Base-by-base conservation (phyloP, 2,797 vertebrate genomes). In the Gallinago stenura region DNA sequence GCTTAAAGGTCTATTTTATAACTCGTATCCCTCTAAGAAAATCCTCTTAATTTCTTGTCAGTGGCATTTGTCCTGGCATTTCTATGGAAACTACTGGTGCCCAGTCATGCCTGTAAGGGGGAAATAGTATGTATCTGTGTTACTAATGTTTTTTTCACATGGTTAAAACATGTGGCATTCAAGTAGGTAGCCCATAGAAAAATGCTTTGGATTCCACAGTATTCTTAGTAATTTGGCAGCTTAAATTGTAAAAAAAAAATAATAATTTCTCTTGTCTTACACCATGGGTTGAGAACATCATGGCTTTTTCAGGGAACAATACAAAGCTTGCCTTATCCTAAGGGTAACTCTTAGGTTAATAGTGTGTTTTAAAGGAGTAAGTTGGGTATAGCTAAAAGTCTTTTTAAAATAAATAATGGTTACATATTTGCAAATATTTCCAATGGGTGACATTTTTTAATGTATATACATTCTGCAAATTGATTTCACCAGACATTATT, bases 61-160 rank as follows among this genome's bases (percentile, higher is more conserved):
- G 15, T 37, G 71, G 7, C 17, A 16, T 39, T 78, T 83, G 6
- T 35, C 60, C 12, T 70, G 39, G 9, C 7, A 20, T 58, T 62
- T 66, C 62, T 31, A 28, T 69, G 41, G n/a, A 51, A 39, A 17
- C 11, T 5, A 3, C 13, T 50, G 19, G 13, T 46, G 41, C 68
- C 15, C 14, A 22, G 0, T 69, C 10, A 3, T 26, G 50, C 51
- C 51, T 65, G 8, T 10, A 4, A 16, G 9, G 4, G 16, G 4
- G 33, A 31, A 50, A 8, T 9, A 12, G 21, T 15, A 12, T 35
- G 13, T 25, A 2, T 73, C 64, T 65, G 61, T 6, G 12, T 82
- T 46, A 12, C 64, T 71, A 16, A 26, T 77, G 8, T 61, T 51
- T 41, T 64, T 39, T 65, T 64, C 16, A 19, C 11, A 4, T 53